Conservation (phyloP, 2,888 invertebrate species). For the Acanthococcus lagerstroemiae region DNA sequence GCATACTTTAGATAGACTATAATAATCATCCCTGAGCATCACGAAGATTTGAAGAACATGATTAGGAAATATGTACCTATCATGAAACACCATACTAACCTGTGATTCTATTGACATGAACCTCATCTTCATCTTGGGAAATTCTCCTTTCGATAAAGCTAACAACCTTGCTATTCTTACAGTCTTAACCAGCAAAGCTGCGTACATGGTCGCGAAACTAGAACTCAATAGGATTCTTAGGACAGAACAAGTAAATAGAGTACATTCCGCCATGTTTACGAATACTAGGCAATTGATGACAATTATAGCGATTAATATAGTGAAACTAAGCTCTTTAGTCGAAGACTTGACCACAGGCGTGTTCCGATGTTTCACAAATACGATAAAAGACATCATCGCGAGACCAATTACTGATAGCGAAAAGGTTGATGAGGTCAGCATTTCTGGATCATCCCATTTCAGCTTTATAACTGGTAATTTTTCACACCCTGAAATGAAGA, state of each 20-base stretch:
- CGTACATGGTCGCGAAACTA: slow-evolving; percentile 63
- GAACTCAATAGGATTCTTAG: slow-evolving; percentile 52
- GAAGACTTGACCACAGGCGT: slow-evolving; percentile 69
- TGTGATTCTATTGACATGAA: slow-evolving; percentile 53
- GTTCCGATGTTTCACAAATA: slow-evolving; percentile 57
- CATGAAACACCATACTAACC: no score
- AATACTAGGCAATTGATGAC: slow-evolving; percentile 53
- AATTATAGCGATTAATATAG: slow-evolving; percentile 53
- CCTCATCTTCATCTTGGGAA: slow-evolving; percentile 55
- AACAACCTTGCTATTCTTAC: slow-evolving; percentile 65
- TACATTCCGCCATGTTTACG: slow-evolving; percentile 54
- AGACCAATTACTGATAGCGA: no score
- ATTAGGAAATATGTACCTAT: no score
- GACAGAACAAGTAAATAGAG: slow-evolving; percentile 48
- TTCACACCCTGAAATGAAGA: no score
- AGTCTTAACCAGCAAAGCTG: slow-evolving; percentile 63
- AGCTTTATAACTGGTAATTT: no score
- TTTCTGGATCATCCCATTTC: no score
- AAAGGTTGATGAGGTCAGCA: no score
- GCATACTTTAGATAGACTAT: no score
- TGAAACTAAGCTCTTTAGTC: slow-evolving; percentile 56
- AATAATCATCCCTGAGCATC: no score
- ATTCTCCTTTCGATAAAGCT: slow-evolving; percentile 59
- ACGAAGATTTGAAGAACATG: no score
- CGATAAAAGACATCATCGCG: no score